Conservation (phyloP, 2,797 vertebrate species). For the Phalanger gymnotis region DNA sequence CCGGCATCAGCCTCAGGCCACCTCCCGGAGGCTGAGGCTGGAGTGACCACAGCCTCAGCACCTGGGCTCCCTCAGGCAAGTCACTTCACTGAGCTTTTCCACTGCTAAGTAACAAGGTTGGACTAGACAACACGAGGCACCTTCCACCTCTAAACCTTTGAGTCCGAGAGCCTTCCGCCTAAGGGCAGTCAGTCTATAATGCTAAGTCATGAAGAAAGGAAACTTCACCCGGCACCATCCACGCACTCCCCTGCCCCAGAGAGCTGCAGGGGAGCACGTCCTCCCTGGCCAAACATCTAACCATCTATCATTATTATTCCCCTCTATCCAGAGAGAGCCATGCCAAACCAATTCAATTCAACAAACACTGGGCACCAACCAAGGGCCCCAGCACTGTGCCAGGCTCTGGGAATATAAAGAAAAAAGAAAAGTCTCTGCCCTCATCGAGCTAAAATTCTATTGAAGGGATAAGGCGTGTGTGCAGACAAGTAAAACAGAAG, state of each 20-base stretch:
- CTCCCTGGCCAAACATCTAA: not conserved
- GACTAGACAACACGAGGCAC: not conserved
- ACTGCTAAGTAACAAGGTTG: not conserved
- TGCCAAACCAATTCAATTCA: not conserved
- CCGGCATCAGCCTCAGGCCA: not conserved
- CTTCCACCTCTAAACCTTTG: not conserved
- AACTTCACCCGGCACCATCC: accelerated
- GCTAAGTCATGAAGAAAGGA: not conserved
- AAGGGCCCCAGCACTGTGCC: not conserved
- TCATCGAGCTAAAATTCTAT: not conserved
- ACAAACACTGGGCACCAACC: not conserved
- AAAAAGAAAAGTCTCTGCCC: not conserved
- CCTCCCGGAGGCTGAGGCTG: not conserved
- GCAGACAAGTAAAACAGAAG: not conserved
- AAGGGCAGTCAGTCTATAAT: not conserved
- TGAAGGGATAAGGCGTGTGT: not conserved
- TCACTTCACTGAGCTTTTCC: not conserved
- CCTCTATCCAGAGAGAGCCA: not conserved
- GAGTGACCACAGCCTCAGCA: too few species aligned
- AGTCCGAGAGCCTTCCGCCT: not conserved
- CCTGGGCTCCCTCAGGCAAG: not conserved
- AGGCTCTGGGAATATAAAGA: not conserved
- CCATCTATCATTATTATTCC: not conserved
- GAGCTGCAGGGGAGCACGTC: not conserved
- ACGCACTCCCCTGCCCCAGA: not conserved